phyloP scores from a whole-genome alignment of 1,140 invertebrate species.

The Lucilia sericata region DNA sequence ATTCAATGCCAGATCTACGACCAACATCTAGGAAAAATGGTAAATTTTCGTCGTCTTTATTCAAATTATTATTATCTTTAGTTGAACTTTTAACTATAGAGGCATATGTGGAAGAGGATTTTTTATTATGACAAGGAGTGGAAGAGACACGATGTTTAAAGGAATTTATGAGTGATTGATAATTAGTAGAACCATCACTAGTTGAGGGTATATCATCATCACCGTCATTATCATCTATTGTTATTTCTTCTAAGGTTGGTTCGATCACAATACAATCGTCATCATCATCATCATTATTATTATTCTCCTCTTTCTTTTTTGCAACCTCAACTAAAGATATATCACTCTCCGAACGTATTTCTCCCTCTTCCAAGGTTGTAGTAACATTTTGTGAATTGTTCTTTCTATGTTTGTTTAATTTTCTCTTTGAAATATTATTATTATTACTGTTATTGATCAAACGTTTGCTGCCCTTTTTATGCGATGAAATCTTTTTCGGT shows the following conservation, averaged over 20 bases:
- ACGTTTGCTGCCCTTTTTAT: slow-evolving; percentile 3
- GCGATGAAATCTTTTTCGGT: not conserved
- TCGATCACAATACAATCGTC: slow-evolving; percentile 51
- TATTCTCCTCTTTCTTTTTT: not conserved
- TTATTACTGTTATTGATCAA: not conserved
- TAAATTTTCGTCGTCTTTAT: not conserved
- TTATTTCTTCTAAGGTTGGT: slow-evolving; percentile 42
- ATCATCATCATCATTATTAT: slow-evolving; percentile 28
- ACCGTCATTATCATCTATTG: slow-evolving; percentile 46
- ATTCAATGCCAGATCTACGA: not conserved
- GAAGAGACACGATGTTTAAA: slow-evolving; percentile 19
- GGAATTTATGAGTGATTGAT: slow-evolving; percentile 36
- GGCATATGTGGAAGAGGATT: slow-evolving; percentile 1
- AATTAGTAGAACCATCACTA: not conserved
- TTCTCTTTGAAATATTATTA: not conserved
- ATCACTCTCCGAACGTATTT: slow-evolving; percentile 45
- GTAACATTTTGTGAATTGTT: not conserved
- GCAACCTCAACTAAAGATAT: not conserved
- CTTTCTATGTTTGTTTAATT: not conserved
- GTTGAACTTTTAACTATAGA: not conserved
- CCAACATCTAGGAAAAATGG: slow-evolving; percentile 45
- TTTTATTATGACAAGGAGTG: slow-evolving; percentile 17
- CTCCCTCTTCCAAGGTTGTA: slow-evolving; percentile 38
- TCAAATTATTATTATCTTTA: not conserved
- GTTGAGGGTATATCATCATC: slow-evolving; percentile 13